A percentile compares a stretch with the other conserved stretches of the same genome.
Evolutionary conservation across 2,797 vertebrate genomes (phyloP).

Genomic region (Xenentodon cancila): DNA sequence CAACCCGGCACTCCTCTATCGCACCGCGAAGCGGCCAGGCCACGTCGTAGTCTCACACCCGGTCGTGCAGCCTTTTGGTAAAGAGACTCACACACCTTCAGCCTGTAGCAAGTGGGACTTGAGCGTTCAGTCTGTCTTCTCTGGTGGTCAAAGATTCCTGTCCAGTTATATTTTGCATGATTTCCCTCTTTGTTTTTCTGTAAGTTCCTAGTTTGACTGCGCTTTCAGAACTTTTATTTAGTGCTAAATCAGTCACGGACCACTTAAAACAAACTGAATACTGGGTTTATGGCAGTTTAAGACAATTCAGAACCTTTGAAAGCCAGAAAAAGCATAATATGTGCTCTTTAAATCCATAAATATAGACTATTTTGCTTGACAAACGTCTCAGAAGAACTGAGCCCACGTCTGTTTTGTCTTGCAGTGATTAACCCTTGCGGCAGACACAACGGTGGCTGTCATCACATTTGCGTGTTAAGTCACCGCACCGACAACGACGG

Average conservation of each 20-base stretch:
- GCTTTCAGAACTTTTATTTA: too few relatives aligned
- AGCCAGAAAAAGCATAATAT: too few relatives aligned
- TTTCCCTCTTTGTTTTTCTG: not conserved
- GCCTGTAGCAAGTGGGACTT: not conserved
- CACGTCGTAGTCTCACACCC: slow-evolving; percentile 74
- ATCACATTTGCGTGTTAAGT: slow-evolving; percentile 82
- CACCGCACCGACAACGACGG: slow-evolving; percentile 78
- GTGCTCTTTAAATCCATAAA: too few relatives aligned
- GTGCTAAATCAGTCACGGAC: too few relatives aligned
- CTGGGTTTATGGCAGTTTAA: too few relatives aligned
- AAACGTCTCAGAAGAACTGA: not conserved
- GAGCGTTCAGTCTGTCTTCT: too few relatives aligned
- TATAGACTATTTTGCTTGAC: too few relatives aligned
- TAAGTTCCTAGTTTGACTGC: not conserved
- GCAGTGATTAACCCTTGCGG: slow-evolving; percentile 81
- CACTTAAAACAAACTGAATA: too few relatives aligned
- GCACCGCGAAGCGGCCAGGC: slow-evolving; percentile 69
- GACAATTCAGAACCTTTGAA: too few relatives aligned
- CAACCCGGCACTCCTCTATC: slow-evolving; percentile 70
- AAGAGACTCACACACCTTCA: slow-evolving; percentile 3
- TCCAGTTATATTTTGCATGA: not conserved
- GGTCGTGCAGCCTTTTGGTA: slow-evolving; percentile 75
- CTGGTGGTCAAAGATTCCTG: too few relatives aligned
- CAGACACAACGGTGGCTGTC: slow-evolving; percentile 79
- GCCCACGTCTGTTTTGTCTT: slow-evolving; percentile 5